Conservation (phyloP, 1,140 invertebrate species). For the Spodoptera litura region DNA sequence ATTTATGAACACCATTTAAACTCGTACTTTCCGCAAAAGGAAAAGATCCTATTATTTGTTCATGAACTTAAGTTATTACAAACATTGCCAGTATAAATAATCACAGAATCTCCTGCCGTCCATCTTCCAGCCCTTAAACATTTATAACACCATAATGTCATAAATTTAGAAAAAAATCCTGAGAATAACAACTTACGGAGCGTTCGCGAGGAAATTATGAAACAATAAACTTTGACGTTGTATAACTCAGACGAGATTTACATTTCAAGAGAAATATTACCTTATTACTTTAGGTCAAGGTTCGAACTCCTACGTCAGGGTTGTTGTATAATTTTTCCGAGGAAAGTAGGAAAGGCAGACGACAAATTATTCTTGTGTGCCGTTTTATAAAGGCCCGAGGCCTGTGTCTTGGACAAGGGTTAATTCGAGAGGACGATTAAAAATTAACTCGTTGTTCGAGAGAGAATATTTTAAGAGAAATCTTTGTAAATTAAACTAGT, state of each 20-base stretch:
- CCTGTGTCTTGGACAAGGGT: conserved; percentile 30
- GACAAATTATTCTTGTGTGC: conserved; percentile 39
- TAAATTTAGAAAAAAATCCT: conserved; percentile 33
- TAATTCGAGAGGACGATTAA: conserved; percentile 42
- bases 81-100: conserved; percentile 12
- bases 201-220: conserved; percentile 40
- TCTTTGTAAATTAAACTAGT: conserved; percentile 35
- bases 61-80: neutral
- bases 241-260: conserved; percentile 7
- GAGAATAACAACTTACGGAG: conserved; percentile 4
- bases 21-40: neutral
- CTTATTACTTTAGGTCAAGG: neutral
- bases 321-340: neutral
- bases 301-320: neutral
- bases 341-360: conserved; percentile 21
- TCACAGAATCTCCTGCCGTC: conserved; percentile 7
- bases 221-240: conserved; percentile 35
- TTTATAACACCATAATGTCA: conserved; percentile 39
- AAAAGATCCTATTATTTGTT: neutral
- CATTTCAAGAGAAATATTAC: conserved; percentile 10
- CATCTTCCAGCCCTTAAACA: conserved; percentile 15
- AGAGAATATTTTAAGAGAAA: conserved; percentile 39
- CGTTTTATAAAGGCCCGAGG: conserved; percentile 38
- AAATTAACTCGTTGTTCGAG: conserved; percentile 33
- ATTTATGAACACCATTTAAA: neutral